phyloP scores from a whole-genome alignment of 2,113 vertebrate species.

The Tragulus kanchil region DNA sequence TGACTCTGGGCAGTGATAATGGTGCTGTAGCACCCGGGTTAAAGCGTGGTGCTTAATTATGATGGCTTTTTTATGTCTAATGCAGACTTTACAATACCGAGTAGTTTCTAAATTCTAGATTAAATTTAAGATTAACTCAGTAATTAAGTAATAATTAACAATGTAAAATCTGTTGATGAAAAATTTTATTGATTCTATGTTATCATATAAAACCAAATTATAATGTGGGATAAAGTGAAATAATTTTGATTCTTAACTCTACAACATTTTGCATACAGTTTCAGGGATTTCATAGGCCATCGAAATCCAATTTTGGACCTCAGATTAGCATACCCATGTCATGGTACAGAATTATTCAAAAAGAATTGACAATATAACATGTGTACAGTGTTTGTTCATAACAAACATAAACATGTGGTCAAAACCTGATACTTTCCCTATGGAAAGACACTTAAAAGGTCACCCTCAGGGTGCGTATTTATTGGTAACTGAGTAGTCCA shows the following conservation, averaged over 20 bases:
- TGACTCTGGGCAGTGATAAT: neutral
- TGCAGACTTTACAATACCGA: neutral
- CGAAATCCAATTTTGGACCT: conserved; percentile 1
- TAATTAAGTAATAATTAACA: conserved; percentile 5
- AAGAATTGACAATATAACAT: neutral
- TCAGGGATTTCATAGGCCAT: neutral
- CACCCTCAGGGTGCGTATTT: neutral
- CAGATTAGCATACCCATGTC: neutral
- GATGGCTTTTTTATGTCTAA: neutral
- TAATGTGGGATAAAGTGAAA: conserved; percentile 10
- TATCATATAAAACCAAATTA: neutral
- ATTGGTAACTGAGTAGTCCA: neutral
- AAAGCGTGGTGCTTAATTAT: neutral
- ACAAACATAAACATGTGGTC: neutral
- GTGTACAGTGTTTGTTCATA: neutral
- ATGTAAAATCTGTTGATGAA: conserved; percentile 43
- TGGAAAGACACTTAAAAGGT: neutral
- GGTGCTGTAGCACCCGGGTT: neutral
- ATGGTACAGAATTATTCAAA: neutral
- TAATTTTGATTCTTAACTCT: neutral
- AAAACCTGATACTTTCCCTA: neutral
- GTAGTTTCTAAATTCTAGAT: conserved; percentile 20
- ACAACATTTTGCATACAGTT: neutral
- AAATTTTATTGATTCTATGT: neutral
- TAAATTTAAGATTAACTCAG: neutral